Evolutionary conservation across 2,797 vertebrate species (phyloP), one percentile per base, ranked within the genome.

Genomic region (Chloroceryle inda): DNA sequence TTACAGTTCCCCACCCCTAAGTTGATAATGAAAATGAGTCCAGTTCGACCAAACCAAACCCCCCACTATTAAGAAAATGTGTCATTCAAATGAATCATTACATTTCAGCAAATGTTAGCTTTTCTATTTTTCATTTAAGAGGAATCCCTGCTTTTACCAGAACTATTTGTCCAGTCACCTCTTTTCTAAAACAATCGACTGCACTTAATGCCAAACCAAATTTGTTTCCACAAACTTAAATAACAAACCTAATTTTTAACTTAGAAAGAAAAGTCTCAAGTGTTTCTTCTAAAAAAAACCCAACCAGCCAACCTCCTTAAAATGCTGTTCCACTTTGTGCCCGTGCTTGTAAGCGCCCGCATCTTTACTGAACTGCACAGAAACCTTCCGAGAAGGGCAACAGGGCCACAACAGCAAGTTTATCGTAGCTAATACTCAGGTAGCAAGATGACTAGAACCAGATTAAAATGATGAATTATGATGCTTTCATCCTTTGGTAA

Each of bases 61-160:
- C 40, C 45, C 44, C 31, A 68, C 61, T 81, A 42, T 85, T 96
- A 87, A 94, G 90, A 94, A 98, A 97, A 94, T 74, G 87, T 74
- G 78, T 78, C 71, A 93, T 84, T 76, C 64, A 96, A 93, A 96
- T 91, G 94, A 96, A 92, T 92, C 67, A 96, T 97, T 96, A 92
- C 74, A 88, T 94, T 94, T 92, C 91, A 93, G 79, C 85, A 96
- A 97, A 96, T 85, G 88, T 92, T 97, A 96, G 91, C 73, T 96
- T 94, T 92, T 81, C 37, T 87, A 94, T 85, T 88, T 47, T 53
- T 66, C 52, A 56, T 42, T 63, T 53, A 55, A 86, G 29, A 88
- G 47, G 44, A 92, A 89, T 27, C 47, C 2, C 47, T 73, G 1
- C 47, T 69, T 61, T 63, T 69, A 82, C 12, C 47, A 82, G 13